Percentiles rank a stretch among this genome's conserved stretches.
These are phyloP conservation scores for Hippocampus barbouri DNA, from an alignment of 2,113 vertebrate species.

Conservation along the genomic window DNA sequence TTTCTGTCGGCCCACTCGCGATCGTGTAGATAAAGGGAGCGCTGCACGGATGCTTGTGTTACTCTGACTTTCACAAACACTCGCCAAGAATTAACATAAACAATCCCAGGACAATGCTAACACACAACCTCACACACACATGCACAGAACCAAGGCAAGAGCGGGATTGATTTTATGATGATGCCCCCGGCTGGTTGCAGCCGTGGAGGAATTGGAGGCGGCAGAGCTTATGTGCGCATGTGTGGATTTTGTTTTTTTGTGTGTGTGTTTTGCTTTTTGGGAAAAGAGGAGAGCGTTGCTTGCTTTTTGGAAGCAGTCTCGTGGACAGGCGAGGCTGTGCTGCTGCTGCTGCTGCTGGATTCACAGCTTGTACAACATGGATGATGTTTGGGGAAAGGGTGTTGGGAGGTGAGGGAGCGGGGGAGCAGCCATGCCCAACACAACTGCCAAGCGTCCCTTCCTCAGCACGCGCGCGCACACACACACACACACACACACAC, in stretches of 20 bases:
- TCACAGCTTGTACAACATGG: constrained; percentile 68
- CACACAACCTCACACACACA: constrained; percentile 20
- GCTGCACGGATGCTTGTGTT: constrained; percentile 52
- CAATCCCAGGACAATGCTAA: constrained; percentile 57
- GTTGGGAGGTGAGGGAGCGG: background rate
- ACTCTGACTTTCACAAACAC: constrained; percentile 63
- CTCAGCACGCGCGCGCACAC: constrained; percentile 28
- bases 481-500: too few relatives aligned
- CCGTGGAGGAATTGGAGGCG: constrained; percentile 63
- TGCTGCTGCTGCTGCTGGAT: constrained; percentile 43
- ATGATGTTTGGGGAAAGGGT: background rate
- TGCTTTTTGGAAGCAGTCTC: constrained; percentile 44
- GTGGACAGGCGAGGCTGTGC: constrained; percentile 52
- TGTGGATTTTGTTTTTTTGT: constrained; percentile 37
- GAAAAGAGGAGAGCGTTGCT: constrained; percentile 40
- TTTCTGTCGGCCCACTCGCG: constrained; percentile 68
- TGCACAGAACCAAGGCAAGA: constrained; percentile 35
- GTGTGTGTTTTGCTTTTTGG: constrained; percentile 37
- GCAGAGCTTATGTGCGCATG: constrained; percentile 57
- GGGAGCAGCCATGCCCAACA: constrained; percentile 63
- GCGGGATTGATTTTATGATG: constrained; percentile 73
- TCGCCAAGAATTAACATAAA: constrained; percentile 62
- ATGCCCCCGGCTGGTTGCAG: constrained; percentile 64
- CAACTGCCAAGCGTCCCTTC: constrained; percentile 67
- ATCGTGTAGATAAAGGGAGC: constrained; percentile 34